phyloP scores from a whole-genome alignment of 1,140 invertebrate genomes.

The Drosophila punjabiensis region DNA sequence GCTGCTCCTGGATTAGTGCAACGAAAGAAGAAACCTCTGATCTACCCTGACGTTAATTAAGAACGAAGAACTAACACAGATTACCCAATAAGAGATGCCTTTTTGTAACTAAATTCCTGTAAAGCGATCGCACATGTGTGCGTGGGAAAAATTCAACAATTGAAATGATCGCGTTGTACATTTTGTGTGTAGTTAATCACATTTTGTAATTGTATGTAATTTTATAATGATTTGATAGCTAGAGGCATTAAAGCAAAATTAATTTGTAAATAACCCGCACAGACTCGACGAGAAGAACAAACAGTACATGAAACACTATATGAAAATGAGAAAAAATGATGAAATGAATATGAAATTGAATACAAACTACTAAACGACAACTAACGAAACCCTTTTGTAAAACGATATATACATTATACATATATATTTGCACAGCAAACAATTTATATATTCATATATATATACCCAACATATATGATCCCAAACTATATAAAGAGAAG shows the following conservation, averaged over 20 bases:
- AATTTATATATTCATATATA: constrained; percentile 68
- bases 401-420: constrained; percentile 82
- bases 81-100: constrained; percentile 55
- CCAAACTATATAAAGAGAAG: constrained; percentile 56
- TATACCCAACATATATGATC: constrained; percentile 58
- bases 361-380: constrained; percentile 69
- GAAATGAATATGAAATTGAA: constrained; percentile 3
- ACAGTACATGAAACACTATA: constrained; percentile 15
- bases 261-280: constrained; percentile 52
- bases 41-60: neutral
- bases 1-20: constrained; percentile 59
- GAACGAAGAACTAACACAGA: neutral
- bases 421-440: constrained; percentile 82
- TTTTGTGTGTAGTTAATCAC: constrained; percentile 72
- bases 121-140: constrained; percentile 22
- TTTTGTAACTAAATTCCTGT: constrained; percentile 67
- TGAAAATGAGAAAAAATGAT: constrained; percentile 37
- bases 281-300: constrained; percentile 65
- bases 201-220: constrained; percentile 56
- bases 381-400: constrained; percentile 79
- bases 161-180: constrained; percentile 57
- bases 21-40: constrained; percentile 18
- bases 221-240: constrained; percentile 53
- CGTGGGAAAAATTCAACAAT: constrained; percentile 12
- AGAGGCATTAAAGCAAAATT: constrained; percentile 52